Percentiles rank a stretch among this genome's conserved stretches.
These are phyloP conservation scores for Notechis scutatus DNA, from an alignment of 2,113 vertebrate genomes.

Conservation along the genomic window DNA sequence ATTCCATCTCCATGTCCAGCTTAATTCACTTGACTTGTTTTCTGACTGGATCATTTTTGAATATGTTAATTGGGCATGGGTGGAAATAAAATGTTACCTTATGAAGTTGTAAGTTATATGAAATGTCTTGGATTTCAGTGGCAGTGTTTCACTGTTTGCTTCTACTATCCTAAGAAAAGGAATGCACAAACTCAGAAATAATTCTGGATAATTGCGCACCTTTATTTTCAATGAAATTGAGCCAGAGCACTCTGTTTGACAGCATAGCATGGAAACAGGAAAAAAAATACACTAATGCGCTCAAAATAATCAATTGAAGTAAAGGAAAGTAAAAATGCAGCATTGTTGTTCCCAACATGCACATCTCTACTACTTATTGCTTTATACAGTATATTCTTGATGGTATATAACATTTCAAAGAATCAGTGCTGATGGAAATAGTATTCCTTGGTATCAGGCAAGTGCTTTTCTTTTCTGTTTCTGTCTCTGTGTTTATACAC, in stretches of 20 bases:
- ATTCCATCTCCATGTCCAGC: constrained; percentile 71
- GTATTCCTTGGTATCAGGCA: constrained; percentile 39
- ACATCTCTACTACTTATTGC: constrained; percentile 41
- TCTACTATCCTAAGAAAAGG: constrained; percentile 77
- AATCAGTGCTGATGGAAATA: constrained; percentile 33
- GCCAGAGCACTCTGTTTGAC: constrained; percentile 68
- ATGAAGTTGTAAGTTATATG: constrained; percentile 64
- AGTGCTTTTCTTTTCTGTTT: constrained; percentile 2
- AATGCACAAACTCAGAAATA: constrained; percentile 71
- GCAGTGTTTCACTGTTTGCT: constrained; percentile 73
- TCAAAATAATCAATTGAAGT: constrained; percentile 66
- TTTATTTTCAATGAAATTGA: constrained; percentile 74
- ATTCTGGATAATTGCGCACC: constrained; percentile 77
- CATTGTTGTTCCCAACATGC: constrained; percentile 65
- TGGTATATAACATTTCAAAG: constrained; percentile 23
- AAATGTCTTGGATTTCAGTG: constrained; percentile 61
- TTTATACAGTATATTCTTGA: constrained; percentile 38
- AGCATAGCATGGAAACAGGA: constrained; percentile 58
- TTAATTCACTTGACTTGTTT: constrained; percentile 73
- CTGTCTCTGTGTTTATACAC: background rate
- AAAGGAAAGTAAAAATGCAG: constrained; percentile 57
- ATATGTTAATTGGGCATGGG: constrained; percentile 78
- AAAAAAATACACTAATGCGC: constrained; percentile 61
- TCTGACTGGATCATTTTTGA: constrained; percentile 72
- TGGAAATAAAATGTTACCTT: constrained; percentile 71